Percentiles rank a stretch among this genome's conserved stretches.
phyloP scores from a whole-genome alignment of 2,888 invertebrate genomes.

The Psylliodes chrysocephalus region DNA sequence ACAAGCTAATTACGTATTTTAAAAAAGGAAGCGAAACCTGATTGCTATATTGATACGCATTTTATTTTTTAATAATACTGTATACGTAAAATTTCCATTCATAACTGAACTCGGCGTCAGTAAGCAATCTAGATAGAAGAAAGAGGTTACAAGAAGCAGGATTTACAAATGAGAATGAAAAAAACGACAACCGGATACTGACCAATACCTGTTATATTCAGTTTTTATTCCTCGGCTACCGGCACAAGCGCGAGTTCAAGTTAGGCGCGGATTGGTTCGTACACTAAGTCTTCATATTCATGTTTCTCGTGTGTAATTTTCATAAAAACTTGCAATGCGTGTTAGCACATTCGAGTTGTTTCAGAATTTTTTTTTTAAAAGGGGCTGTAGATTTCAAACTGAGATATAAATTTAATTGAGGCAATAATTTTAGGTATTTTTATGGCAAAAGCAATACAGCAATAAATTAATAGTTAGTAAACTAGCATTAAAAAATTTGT shows the following conservation, averaged over 20 bases:
- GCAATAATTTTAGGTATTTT: too few relatives aligned
- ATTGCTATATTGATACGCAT: too few relatives aligned
- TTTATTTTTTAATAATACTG: too few relatives aligned
- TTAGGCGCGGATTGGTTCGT: background rate
- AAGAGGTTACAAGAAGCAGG: constrained; percentile 26
- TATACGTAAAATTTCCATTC: too few relatives aligned
- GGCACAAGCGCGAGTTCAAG: background rate
- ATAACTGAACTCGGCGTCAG: background rate
- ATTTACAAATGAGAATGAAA: constrained; percentile 28
- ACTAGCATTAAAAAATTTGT: too few relatives aligned
- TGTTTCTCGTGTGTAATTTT: background rate
- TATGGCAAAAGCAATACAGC: too few relatives aligned
- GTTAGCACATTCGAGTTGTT: background rate
- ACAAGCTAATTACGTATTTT: too few relatives aligned
- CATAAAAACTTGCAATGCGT: background rate
- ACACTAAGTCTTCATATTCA: background rate
- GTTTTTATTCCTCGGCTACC: constrained; percentile 5
- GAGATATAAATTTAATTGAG: too few relatives aligned
- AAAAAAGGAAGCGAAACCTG: too few relatives aligned
- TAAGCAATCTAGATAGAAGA: constrained; percentile 6
- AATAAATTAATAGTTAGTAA: too few relatives aligned
- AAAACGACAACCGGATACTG: constrained; percentile 42
- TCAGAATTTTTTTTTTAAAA: too few relatives aligned
- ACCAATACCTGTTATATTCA: constrained; percentile 39
- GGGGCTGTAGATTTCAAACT: too few relatives aligned